A percentile compares a stretch with the other conserved stretches of the same genome.
phyloP scores from a whole-genome alignment of 2,797 vertebrate species.

The Sorex maritimensis region DNA sequence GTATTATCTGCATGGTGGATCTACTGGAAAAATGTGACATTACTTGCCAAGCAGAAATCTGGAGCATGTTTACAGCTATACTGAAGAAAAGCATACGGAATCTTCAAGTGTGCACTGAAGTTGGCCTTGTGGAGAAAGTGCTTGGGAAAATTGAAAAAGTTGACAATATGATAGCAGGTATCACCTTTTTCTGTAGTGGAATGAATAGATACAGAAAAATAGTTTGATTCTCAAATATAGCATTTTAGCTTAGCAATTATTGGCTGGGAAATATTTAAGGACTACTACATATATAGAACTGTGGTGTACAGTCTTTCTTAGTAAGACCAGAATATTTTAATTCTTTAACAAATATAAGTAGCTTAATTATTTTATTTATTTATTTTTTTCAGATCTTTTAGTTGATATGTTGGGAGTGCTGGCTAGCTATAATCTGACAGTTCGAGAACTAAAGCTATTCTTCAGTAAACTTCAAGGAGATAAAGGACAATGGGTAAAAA shows the following conservation, averaged over 20 bases:
- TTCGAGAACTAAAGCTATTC: slow-evolving; percentile 98
- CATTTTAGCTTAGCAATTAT: slow-evolving; percentile 41
- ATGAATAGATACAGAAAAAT: slow-evolving; percentile 15
- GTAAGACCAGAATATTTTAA: background rate
- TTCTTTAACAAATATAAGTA: slow-evolving; percentile 15
- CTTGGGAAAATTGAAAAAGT: slow-evolving; percentile 94
- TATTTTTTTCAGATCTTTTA: slow-evolving; percentile 94
- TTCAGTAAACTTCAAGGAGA: slow-evolving; percentile 99
- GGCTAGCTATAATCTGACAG: slow-evolving; percentile 98
- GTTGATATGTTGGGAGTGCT: slow-evolving; percentile 99
- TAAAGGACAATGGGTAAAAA: slow-evolving; percentile 97
- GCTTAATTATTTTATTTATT: slow-evolving; percentile 63
- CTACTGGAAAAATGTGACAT: slow-evolving; percentile 96
- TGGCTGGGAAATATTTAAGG: slow-evolving; percentile 50
- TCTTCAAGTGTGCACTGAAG: slow-evolving; percentile 96
- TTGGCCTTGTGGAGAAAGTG: slow-evolving; percentile 95
- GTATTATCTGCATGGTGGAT: slow-evolving; percentile 97
- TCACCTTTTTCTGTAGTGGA: background rate
- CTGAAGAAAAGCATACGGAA: slow-evolving; percentile 98
- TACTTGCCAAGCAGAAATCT: slow-evolving; percentile 98
- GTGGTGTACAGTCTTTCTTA: slow-evolving; percentile 43
- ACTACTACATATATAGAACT: slow-evolving; percentile 21
- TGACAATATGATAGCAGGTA: slow-evolving; percentile 98
- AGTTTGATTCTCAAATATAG: slow-evolving; percentile 20
- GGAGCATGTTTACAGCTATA: slow-evolving; percentile 99